A percentile compares a stretch with the other conserved stretches of the same genome.
These are phyloP conservation scores for Drosophila teissieri DNA, from an alignment of 1,140 invertebrate genomes.

Conservation along the genomic window DNA sequence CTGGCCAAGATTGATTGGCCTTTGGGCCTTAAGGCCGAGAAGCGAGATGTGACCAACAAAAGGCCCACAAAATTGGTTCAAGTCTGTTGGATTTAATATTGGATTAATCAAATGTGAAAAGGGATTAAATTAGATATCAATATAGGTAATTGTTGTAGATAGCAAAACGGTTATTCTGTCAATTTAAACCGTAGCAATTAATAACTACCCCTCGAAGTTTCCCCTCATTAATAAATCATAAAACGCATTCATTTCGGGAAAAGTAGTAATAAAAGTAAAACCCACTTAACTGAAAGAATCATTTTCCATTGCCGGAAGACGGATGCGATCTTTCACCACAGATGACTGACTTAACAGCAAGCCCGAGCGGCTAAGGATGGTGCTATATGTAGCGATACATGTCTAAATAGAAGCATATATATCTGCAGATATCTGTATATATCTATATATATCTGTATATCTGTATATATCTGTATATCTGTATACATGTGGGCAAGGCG, in stretches of 20 bases:
- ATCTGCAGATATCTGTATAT: constrained; percentile 3
- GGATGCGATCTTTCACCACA: constrained; percentile 28
- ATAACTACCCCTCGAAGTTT: background rate
- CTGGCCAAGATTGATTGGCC: constrained; percentile 30
- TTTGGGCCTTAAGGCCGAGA: background rate
- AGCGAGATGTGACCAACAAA: background rate
- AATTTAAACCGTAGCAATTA: too few relatives aligned
- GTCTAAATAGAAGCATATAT: background rate
- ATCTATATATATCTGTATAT: background rate
- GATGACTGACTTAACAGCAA: constrained; percentile 24
- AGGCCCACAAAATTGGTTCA: constrained; percentile 8
- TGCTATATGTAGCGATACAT: background rate
- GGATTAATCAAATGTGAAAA: constrained; percentile 3
- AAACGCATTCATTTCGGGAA: constrained; percentile 16
- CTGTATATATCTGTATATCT: constrained; percentile 4
- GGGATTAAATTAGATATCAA: background rate
- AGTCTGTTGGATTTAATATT: constrained; percentile 9
- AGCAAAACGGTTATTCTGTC: too few relatives aligned
- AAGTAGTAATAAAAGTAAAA: constrained; percentile 40
- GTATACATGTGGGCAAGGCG: constrained; percentile 24
- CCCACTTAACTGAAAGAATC: constrained; percentile 34
- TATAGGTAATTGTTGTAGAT: background rate
- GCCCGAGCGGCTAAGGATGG: constrained; percentile 18
- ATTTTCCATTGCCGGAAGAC: constrained; percentile 36
- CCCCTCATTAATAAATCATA: background rate